Base-by-base conservation (phyloP, 2,797 vertebrate genomes). In the Gambusia yucatana region DNA sequence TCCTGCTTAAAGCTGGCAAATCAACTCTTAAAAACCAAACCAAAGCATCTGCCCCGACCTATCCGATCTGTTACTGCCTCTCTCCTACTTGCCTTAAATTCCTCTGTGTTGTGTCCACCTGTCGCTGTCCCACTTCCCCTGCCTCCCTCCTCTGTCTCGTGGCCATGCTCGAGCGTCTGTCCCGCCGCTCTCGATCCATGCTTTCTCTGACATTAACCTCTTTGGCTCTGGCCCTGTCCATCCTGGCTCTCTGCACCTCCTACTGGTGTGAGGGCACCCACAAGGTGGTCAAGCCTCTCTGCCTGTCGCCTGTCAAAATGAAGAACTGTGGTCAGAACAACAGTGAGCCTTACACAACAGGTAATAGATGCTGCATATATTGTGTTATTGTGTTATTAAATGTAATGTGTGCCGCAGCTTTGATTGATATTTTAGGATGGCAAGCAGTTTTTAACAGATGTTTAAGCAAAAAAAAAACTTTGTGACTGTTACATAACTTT, bases 211-310 rank as follows among this genome's bases (percentile, higher is more conserved):
- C 94, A 50, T 90, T 97, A 85, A 96, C 96, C 91, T 89, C 95
- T 70, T 88, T 97, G 80, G 96, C 96, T 28, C 95, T 97, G 80
- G 92, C 93, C 57, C 94, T 97, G 71, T 97, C 97, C 59, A 95
- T 97, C 85, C 93, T 96, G 77, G 96, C 96, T 39, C 96, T 97
- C 76, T 95, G 95, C 91, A 97, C 97, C 55, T 97, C 96, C 47
- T 97, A 97, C 92, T 97, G 97, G 97, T 97, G 96, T 73, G 96
- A 97, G 88, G 97, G 97, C 47, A 97, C 95, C 0, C 97, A 97
- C 92, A 97, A 97, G 90, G 96, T 97, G 91, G 96, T 97, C 39
- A 97, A 97, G 90, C 96, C 96, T 0, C 96, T 96, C 79, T 97
- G 97, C 89, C 95, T 97, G 69, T 97, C 97, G 0, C 96, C 96